phyloP scores from a whole-genome alignment of 2,797 vertebrate species.

The Delichon dasypus region DNA sequence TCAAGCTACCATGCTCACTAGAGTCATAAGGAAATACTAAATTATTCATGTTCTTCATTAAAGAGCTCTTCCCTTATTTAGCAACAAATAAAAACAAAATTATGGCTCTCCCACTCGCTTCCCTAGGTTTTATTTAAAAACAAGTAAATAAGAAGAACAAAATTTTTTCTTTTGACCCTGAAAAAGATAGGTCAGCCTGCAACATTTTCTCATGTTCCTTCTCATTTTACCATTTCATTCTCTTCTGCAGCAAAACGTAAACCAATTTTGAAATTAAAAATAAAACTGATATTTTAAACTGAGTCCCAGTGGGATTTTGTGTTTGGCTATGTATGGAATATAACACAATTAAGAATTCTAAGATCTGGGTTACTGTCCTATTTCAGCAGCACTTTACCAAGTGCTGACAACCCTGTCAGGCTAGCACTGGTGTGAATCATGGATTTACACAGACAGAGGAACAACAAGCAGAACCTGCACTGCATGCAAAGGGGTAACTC shows the following conservation, averaged over 20 bases:
- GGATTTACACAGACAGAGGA: neutral
- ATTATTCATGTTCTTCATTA: constrained; percentile 30
- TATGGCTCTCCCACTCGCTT: neutral
- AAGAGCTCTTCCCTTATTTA: constrained; percentile 13
- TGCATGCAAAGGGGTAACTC: neutral
- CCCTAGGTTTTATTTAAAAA: neutral
- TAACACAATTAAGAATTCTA: neutral
- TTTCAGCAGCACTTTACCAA: neutral
- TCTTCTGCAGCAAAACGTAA: neutral
- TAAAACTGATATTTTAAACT: neutral
- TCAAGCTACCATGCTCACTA: neutral
- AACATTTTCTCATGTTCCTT: neutral
- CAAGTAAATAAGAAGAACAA: neutral
- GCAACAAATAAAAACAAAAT: neutral
- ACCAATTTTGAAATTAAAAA: constrained; percentile 29
- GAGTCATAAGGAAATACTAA: neutral
- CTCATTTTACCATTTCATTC: neutral
- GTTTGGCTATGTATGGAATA: neutral
- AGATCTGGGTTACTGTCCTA: constrained; percentile 26
- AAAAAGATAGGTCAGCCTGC: neutral
- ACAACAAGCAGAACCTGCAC: neutral
- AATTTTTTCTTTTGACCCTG: neutral
- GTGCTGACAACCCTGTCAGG: neutral
- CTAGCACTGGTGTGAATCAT: neutral
- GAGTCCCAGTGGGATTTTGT: neutral